A percentile compares a stretch with the other conserved stretches of the same genome.
phyloP scores from a whole-genome alignment of 2,113 vertebrate genomes.

The Synodontis membranacea region DNA sequence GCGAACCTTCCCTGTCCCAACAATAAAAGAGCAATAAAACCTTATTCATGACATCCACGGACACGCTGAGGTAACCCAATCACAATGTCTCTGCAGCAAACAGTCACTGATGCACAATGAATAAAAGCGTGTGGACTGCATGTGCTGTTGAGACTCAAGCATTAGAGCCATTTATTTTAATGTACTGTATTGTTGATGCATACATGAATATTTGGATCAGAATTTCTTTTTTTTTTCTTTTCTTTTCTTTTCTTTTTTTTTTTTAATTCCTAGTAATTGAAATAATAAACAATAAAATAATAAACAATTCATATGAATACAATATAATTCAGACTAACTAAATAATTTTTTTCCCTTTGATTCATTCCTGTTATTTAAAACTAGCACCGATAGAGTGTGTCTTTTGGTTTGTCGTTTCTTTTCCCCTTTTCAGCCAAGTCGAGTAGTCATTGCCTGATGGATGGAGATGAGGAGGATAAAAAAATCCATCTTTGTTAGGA shows the following conservation, averaged over 20 bases:
- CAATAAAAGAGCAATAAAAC: conserved; percentile 54
- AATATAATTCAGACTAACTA: no score
- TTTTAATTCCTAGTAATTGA: no score
- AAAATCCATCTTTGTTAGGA: conserved; percentile 40
- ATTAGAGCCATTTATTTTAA: background rate
- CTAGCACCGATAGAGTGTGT: background rate
- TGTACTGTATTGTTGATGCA: background rate
- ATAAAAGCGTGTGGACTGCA: background rate
- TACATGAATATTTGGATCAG: background rate
- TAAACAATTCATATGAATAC: background rate
- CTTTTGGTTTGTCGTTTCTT: background rate
- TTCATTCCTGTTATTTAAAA: background rate
- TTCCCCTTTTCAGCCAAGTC: background rate
- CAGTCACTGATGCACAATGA: background rate
- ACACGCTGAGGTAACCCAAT: conserved; percentile 41
- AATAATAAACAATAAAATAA: no score
- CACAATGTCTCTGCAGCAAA: conserved; percentile 23
- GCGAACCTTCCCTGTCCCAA: conserved; percentile 20
- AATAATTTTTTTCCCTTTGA: background rate
- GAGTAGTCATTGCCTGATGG: conserved; percentile 11
- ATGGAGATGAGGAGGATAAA: conserved; percentile 24
- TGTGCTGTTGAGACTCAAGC: background rate
- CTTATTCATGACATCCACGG: conserved; percentile 45
- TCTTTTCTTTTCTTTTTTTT: background rate
- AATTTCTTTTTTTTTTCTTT: background rate